These are phyloP conservation scores for Miltochrista miniata DNA, from an alignment of 2,888 invertebrate genomes.

Conservation along the genomic window DNA sequence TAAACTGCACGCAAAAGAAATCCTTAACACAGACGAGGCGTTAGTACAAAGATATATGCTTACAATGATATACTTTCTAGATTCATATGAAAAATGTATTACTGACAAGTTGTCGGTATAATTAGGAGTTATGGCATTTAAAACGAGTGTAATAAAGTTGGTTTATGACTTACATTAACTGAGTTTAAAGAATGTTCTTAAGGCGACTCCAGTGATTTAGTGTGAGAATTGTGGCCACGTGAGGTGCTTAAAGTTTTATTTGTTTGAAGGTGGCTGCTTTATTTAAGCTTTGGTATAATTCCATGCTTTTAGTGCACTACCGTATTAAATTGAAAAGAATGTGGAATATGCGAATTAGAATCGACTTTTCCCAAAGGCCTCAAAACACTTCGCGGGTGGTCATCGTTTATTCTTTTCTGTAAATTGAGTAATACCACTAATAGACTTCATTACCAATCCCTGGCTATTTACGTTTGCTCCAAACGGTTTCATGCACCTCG, in stretches of 20 bases:
- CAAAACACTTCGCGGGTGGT: too few species aligned
- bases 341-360: too few species aligned
- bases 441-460: too few species aligned
- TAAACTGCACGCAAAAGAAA: slow-evolving; percentile 52
- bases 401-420: too few species aligned
- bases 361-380: too few species aligned
- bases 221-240: slow-evolving; percentile 3
- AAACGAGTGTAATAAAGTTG: slow-evolving; percentile 38
- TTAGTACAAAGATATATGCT: slow-evolving; percentile 12
- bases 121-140: slow-evolving; percentile 49
- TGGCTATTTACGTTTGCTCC: too few species aligned
- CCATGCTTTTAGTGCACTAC: too few species aligned
- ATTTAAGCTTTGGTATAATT: neutral
- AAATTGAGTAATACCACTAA: too few species aligned
- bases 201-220: slow-evolving; percentile 14
- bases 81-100: slow-evolving; percentile 19
- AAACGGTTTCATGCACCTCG: too few species aligned
- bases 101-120: slow-evolving; percentile 41
- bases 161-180: slow-evolving; percentile 12
- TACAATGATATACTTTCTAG: slow-evolving; percentile 34
- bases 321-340: too few species aligned
- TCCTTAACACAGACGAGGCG: neutral
- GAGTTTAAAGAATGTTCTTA: slow-evolving; percentile 12
- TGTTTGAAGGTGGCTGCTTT: neutral
- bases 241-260: slow-evolving; percentile 1